Percentiles rank a stretch among this genome's conserved stretches.
phyloP scores from a whole-genome alignment of 2,888 invertebrate species.

The Bursaphelenchus okinawaensis region DNA sequence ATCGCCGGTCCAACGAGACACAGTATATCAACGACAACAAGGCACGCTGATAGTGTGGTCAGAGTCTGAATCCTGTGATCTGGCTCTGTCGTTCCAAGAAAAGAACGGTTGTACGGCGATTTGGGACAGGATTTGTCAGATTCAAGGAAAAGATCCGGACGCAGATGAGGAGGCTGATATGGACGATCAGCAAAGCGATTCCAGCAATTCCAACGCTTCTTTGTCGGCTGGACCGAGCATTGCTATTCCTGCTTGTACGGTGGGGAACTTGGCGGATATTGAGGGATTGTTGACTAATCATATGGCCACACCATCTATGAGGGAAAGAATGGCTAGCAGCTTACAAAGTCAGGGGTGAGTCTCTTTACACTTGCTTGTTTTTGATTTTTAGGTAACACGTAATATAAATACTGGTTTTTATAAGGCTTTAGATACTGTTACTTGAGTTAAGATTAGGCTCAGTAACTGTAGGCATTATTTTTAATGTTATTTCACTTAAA shows the following conservation, averaged over 20 bases:
- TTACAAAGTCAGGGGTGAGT: slow-evolving; percentile 76
- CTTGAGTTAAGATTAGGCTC: neutral
- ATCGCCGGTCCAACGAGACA: slow-evolving; percentile 95
- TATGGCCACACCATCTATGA: slow-evolving; percentile 78
- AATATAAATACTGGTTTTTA: neutral
- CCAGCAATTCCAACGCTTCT: slow-evolving; percentile 91
- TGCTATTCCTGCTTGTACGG: slow-evolving; percentile 88
- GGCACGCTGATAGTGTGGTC: slow-evolving; percentile 99
- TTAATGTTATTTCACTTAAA: slow-evolving; percentile 1
- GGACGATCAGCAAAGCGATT: slow-evolving; percentile 64
- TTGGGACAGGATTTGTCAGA: slow-evolving; percentile 99
- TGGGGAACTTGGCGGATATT: slow-evolving; percentile 86
- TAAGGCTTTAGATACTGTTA: neutral
- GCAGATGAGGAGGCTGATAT: slow-evolving; percentile 15
- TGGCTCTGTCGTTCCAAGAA: slow-evolving; percentile 98
- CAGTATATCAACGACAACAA: slow-evolving; percentile 99
- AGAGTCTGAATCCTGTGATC: slow-evolving; percentile 96
- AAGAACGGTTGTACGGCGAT: slow-evolving; percentile 99
- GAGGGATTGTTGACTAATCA: slow-evolving; percentile 70
- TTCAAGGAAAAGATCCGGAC: slow-evolving; percentile 65
- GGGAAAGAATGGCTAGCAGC: slow-evolving; percentile 87
- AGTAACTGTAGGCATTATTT: slow-evolving; percentile 11
- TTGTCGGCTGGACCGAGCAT: slow-evolving; percentile 73
- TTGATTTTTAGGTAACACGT: neutral
- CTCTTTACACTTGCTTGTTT: neutral